phyloP scores from a whole-genome alignment of 2,888 invertebrate genomes.

The Andrena praecox region DNA sequence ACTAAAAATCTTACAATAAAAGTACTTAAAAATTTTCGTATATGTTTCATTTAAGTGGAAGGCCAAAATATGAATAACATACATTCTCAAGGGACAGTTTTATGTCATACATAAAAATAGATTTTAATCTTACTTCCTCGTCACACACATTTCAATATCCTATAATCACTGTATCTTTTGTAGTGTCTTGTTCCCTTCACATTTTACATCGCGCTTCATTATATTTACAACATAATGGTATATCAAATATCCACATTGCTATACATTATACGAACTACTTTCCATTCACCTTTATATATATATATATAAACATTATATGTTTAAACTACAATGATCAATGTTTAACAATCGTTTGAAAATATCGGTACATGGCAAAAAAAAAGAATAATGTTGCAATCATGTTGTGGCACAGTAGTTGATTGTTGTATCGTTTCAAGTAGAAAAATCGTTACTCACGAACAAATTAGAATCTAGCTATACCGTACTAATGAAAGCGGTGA shows the following conservation, averaged over 20 bases:
- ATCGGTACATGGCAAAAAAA: conserved; percentile 37
- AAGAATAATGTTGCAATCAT: conserved; percentile 18
- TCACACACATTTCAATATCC: conserved; percentile 60
- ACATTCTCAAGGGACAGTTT: conserved; percentile 67
- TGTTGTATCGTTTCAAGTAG: conserved; percentile 22
- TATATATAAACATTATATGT: conserved; percentile 43
- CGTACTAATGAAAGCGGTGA: conserved; percentile 13
- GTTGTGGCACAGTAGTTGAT: conserved; percentile 40
- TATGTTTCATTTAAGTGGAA: conserved; percentile 67
- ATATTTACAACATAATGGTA: conserved; percentile 73
- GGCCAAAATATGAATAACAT: conserved; percentile 71
- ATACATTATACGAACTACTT: conserved; percentile 59
- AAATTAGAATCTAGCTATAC: conserved; percentile 18
- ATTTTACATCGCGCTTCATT: conserved; percentile 63
- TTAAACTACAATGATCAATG: conserved; percentile 39
- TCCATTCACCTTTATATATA: conserved; percentile 50
- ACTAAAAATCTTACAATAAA: conserved; percentile 70
- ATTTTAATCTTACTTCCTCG: conserved; percentile 71
- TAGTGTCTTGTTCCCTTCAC: conserved; percentile 75
- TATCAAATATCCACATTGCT: conserved; percentile 56
- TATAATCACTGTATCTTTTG: conserved; percentile 62
- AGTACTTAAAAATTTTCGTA: conserved; percentile 62
- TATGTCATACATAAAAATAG: conserved; percentile 77
- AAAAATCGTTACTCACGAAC: conserved; percentile 14
- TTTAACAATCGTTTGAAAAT: conserved; percentile 40